phyloP scores from a whole-genome alignment of 2,797 vertebrate species.

The Brotula barbata region DNA sequence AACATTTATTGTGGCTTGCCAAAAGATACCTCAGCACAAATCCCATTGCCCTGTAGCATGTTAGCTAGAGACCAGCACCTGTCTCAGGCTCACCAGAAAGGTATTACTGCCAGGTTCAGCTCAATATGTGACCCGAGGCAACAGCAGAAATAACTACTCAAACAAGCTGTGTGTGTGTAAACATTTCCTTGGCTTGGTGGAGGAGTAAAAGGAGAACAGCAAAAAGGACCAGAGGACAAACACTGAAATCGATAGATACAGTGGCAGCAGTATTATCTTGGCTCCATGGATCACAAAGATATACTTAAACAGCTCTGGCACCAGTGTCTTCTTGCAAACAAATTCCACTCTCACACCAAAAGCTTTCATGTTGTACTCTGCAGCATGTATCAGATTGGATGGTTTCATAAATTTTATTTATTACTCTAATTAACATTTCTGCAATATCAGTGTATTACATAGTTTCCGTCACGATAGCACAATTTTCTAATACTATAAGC shows the following conservation, averaged over 20 bases:
- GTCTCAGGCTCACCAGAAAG: constrained; percentile 31
- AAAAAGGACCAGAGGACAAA: constrained; percentile 40
- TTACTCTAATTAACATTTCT: too few relatives aligned
- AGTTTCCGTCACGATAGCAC: too few relatives aligned
- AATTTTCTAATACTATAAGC: too few relatives aligned
- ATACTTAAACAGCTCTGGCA: constrained; percentile 18
- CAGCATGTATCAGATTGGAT: too few relatives aligned
- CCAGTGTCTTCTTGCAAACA: constrained; percentile 14
- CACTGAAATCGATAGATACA: constrained; percentile 40
- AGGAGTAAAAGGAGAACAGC: constrained; percentile 30
- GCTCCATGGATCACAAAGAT: constrained; percentile 35
- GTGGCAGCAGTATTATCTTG: constrained; percentile 37
- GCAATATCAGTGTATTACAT: too few relatives aligned
- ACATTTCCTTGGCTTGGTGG: constrained; percentile 38
- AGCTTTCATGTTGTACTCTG: background rate
- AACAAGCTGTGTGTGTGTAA: constrained; percentile 49
- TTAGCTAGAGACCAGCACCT: constrained; percentile 24
- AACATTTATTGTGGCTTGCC: background rate
- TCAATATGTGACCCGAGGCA: constrained; percentile 63
- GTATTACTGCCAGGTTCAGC: constrained; percentile 57
- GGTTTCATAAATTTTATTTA: too few relatives aligned
- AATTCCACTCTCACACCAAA: constrained; percentile 1
- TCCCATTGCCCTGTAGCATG: background rate
- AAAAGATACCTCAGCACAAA: constrained; percentile 2
- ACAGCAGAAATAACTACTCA: constrained; percentile 58